These are phyloP conservation scores for Myoxocephalus aenaeus DNA, from an alignment of 2,797 vertebrate genomes.

Conservation along the genomic window DNA sequence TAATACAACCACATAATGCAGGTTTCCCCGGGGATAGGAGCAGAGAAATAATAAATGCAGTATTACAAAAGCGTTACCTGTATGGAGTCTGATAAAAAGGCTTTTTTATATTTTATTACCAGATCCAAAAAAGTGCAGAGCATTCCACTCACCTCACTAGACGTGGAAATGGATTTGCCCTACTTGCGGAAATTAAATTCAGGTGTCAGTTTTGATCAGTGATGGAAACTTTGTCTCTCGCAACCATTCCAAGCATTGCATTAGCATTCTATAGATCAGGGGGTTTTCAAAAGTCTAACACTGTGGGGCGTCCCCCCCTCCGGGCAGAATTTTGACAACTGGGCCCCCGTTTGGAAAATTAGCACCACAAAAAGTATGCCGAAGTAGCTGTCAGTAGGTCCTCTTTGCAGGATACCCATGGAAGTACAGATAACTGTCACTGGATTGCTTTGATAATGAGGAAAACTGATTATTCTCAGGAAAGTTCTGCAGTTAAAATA, in stretches of 20 bases:
- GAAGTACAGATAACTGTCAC: neutral
- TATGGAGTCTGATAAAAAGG: slow-evolving; percentile 3
- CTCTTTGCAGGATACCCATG: neutral
- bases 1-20: slow-evolving; percentile 42
- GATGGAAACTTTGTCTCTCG: slow-evolving; percentile 13
- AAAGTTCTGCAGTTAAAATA: neutral
- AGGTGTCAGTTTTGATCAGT: slow-evolving; percentile 44
- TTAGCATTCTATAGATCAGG: neutral
- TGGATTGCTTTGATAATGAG: neutral
- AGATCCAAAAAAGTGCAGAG: neutral
- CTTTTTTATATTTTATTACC: neutral
- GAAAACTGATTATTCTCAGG: neutral
- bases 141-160: slow-evolving; percentile 13
- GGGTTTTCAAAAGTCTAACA: neutral
- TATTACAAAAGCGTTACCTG: neutral
- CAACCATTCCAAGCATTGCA: neutral
- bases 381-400: neutral
- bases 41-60: slow-evolving; percentile 22
- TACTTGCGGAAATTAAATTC: slow-evolving; percentile 40
- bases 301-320: rapidly evolving
- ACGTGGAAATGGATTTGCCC: slow-evolving; percentile 21
- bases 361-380: neutral
- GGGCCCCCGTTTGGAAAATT: neutral
- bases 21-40: slow-evolving; percentile 4
- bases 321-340: neutral